phyloP scores from a whole-genome alignment of 2,797 vertebrate genomes.

The Allobates femoralis region DNA sequence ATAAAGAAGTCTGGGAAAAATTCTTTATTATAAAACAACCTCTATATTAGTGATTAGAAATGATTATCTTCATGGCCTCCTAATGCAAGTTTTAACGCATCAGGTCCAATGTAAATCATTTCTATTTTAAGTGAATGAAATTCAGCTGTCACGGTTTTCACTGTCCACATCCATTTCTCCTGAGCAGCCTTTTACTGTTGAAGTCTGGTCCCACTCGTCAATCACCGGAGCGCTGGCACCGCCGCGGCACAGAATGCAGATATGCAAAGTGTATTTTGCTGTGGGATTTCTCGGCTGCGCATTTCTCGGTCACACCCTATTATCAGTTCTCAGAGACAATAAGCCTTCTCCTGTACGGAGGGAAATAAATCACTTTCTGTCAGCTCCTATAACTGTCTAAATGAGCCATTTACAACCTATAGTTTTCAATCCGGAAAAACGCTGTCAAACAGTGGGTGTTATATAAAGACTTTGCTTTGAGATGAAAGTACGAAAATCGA shows the following conservation, averaged over 20 bases:
- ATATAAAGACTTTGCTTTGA: constrained; percentile 17
- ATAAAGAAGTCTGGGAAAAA: not conserved
- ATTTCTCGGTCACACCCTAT: constrained; percentile 20
- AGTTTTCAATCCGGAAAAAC: not conserved
- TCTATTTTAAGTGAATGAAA: not conserved
- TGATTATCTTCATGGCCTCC: too few relatives aligned
- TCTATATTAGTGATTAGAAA: not conserved
- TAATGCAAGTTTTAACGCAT: not conserved
- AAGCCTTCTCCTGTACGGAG: not conserved
- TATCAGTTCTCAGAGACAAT: constrained; percentile 28
- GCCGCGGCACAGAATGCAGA: constrained; percentile 3
- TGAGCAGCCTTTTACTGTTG: not conserved
- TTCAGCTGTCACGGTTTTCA: not conserved
- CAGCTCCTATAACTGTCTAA: constrained; percentile 26
- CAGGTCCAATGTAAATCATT: not conserved
- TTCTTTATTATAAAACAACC: not conserved
- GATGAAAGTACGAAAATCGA: constrained; percentile 31
- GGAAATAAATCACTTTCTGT: constrained; percentile 28
- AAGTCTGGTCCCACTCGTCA: constrained; percentile 1
- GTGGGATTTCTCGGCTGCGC: constrained; percentile 4
- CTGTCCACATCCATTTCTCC: not conserved
- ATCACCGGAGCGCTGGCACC: constrained; percentile 15
- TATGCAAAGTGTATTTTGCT: not conserved
- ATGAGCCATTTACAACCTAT: constrained; percentile 24
- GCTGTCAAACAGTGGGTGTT: constrained; percentile 8